Percentiles rank a stretch among this genome's conserved stretches.
These are phyloP conservation scores for Hypercompe scribonia DNA, from an alignment of 2,888 invertebrate genomes.

Conservation along the genomic window DNA sequence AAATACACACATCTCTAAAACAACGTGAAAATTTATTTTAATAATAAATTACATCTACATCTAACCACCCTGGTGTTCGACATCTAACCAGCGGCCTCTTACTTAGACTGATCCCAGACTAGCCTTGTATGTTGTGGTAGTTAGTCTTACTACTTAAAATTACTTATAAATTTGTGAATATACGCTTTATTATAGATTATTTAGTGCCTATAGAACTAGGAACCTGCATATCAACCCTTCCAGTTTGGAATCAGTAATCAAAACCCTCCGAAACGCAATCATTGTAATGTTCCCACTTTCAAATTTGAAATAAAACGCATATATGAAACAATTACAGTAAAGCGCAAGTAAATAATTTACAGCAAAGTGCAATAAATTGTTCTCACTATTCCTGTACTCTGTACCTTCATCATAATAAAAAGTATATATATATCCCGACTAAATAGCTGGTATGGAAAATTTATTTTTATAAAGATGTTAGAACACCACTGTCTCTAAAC, in stretches of 20 bases:
- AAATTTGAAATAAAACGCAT: no score
- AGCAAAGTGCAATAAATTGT: no score
- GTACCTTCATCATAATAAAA: not conserved
- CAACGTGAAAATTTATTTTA: not conserved
- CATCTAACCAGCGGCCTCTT: not conserved
- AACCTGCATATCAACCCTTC: no score
- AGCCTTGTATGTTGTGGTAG: not conserved
- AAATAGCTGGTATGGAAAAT: not conserved
- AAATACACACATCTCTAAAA: not conserved
- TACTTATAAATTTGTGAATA: not conserved
- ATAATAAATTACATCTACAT: not conserved
- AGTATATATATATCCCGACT: not conserved
- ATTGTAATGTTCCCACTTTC: no score
- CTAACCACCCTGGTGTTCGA: no score
- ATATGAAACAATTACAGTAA: no score
- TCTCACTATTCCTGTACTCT: no score
- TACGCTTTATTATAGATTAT: no score
- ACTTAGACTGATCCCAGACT: not conserved
- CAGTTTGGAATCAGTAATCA: no score
- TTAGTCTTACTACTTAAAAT: not conserved
- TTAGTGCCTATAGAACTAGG: no score
- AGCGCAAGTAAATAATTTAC: no score
- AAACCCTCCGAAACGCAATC: no score
- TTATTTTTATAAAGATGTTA: not conserved
- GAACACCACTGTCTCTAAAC: conserved; percentile 20